phyloP scores from a whole-genome alignment of 2,113 vertebrate species.

The Balaenoptera acutorostrata region DNA sequence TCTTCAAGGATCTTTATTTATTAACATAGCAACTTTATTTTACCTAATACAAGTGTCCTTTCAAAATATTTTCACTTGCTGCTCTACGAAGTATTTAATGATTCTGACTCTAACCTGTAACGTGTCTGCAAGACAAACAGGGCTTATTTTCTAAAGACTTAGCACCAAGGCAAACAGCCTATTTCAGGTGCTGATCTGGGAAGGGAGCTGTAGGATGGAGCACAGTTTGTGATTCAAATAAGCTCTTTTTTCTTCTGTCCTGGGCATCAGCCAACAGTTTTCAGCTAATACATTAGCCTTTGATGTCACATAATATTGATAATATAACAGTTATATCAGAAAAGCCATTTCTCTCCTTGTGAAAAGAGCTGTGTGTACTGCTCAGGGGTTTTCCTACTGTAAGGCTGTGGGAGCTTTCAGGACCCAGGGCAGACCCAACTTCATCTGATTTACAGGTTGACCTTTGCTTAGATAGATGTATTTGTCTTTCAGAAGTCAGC shows the following conservation, averaged over 20 bases:
- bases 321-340: neutral
- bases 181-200: neutral
- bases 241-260: neutral
- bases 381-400: neutral
- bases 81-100: neutral
- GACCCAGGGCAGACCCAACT: accelerated
- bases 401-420: accelerated
- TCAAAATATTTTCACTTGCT: neutral
- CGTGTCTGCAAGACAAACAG: neutral
- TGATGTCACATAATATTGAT: neutral
- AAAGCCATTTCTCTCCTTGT: neutral
- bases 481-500: neutral
- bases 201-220: neutral
- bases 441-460: no score
- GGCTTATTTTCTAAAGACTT: neutral
- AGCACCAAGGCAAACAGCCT: neutral
- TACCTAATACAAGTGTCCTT: neutral
- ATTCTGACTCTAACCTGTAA: neutral
- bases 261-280: no score
- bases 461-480: neutral
- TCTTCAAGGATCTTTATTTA: neutral
- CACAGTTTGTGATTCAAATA: neutral
- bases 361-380: neutral
- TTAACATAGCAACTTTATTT: neutral
- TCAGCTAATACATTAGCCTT: neutral